Conservation (phyloP, 2,797 vertebrate species). For the Poecilia velifera region DNA sequence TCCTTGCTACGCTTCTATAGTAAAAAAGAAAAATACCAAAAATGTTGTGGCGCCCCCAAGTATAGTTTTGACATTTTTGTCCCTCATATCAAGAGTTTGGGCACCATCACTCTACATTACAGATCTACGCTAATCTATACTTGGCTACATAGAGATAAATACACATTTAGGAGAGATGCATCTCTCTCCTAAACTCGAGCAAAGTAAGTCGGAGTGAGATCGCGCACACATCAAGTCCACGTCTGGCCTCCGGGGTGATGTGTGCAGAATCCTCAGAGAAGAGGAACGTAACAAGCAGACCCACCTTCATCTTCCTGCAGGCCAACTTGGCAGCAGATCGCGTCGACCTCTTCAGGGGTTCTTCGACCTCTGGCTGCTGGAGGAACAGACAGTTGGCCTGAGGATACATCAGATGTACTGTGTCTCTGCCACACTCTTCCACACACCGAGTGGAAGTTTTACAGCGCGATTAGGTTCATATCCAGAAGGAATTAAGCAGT, state of each 20-base stretch:
- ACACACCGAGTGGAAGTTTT: conserved; percentile 20
- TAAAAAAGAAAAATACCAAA: too few species aligned
- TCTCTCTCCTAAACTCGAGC: neutral
- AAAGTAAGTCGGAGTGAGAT: conserved; percentile 21
- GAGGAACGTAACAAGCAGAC: conserved; percentile 57
- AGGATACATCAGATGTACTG: conserved; percentile 38
- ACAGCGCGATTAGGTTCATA: conserved; percentile 41
- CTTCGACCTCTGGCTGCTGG: conserved; percentile 66
- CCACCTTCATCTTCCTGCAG: conserved; percentile 82
- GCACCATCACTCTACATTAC: too few species aligned
- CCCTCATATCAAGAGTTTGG: too few species aligned
- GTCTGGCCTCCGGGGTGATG: conserved; percentile 13
- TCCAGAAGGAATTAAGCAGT: conserved; percentile 57
- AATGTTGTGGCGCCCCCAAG: too few species aligned
- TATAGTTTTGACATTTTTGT: too few species aligned
- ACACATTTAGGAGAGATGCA: neutral
- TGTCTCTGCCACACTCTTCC: conserved; percentile 10
- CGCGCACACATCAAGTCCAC: conserved; percentile 18
- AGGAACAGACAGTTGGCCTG: conserved; percentile 44
- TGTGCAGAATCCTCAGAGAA: conserved; percentile 27
- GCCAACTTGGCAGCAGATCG: conserved; percentile 76
- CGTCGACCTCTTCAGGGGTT: conserved; percentile 71
- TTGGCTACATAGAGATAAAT: neutral
- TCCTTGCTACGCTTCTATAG: too few species aligned
- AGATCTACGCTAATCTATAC: neutral